These are phyloP conservation scores for Quiscalus mexicanus DNA, from an alignment of 2,113 vertebrate species.

Conservation along the genomic window DNA sequence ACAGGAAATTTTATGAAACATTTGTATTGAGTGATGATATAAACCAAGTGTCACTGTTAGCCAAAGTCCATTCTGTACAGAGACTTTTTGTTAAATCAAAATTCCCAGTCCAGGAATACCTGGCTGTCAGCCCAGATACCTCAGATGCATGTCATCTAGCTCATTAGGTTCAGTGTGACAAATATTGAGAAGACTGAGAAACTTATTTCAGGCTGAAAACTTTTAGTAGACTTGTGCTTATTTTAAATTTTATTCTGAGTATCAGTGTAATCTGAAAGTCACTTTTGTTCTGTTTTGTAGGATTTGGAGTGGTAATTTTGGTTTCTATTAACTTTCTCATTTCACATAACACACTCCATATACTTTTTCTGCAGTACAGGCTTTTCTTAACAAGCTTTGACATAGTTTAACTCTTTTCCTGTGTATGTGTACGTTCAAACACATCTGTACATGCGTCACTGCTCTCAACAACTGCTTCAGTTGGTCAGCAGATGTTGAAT, in stretches of 20 bases:
- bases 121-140: neutral
- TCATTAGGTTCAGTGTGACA: neutral
- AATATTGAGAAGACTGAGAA: neutral
- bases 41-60: constrained; percentile 1
- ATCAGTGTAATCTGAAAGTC: neutral
- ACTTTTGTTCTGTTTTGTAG: neutral
- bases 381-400: neutral
- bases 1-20: neutral
- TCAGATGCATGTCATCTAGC: neutral
- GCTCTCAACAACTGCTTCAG: neutral
- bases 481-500: neutral
- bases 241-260: neutral
- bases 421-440: neutral
- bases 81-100: neutral
- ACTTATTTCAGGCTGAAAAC: neutral
- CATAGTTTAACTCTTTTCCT: neutral
- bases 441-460: rapidly evolving
- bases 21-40: neutral
- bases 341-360: neutral
- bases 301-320: neutral
- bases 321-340: neutral
- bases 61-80: neutral
- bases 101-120: neutral
- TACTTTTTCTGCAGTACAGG: neutral
- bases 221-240: neutral